Evolutionary conservation across 2,888 invertebrate species (phyloP), one percentile per base, ranked within the genome.

Genomic region (Macroteleia sp.): DNA sequence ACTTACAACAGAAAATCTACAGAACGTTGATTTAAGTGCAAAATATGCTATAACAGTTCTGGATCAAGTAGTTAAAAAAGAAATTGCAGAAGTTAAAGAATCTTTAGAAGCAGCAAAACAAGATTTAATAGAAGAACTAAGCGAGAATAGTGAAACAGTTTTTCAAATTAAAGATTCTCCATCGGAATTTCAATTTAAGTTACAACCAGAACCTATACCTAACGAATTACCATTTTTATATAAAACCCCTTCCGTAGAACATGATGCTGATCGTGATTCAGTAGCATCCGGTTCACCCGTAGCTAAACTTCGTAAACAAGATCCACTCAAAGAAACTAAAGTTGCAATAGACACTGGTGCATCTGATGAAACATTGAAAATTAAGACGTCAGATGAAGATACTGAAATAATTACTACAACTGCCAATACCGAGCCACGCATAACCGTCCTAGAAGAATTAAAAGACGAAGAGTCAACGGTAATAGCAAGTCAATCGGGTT

Each of bases 121-220:
- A 82, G 95, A 95, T 91, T 93, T 95, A 4, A 94, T 95, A 62
- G 94, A 94, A 85, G 94, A 94, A 80, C 93, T 95, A 6, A 95
- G 93, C 79, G 93, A 94, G 52, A 94, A 94, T 86, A 94, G 94
- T 81, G 91, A 92, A 56, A 91, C 90, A 30, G 86, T 91, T 28
- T 87, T 92, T 22, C 91, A 91, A 66, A 92, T 92, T 6, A 95
- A 95, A 83, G 94, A 95, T 81, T 95, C 95, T 0, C 95, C 95
- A 2, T 95, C 95, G 1, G 95, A 95, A 88, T 95, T 95, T 85
- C 95, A 95, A 86, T 95, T 95, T 62, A 95, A 94, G 89, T 90
- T 94, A 1, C 88, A 91, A 81, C 93, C 93, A 14, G 94, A 94
- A 90, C 93, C 93, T 14, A 94, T 94, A 42, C 93, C 92, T 36